A percentile compares a stretch with the other conserved stretches of the same genome.
These are phyloP conservation scores for Botrylloides violaceus DNA, from an alignment of 23 tunicate species.

Conservation along the genomic window DNA sequence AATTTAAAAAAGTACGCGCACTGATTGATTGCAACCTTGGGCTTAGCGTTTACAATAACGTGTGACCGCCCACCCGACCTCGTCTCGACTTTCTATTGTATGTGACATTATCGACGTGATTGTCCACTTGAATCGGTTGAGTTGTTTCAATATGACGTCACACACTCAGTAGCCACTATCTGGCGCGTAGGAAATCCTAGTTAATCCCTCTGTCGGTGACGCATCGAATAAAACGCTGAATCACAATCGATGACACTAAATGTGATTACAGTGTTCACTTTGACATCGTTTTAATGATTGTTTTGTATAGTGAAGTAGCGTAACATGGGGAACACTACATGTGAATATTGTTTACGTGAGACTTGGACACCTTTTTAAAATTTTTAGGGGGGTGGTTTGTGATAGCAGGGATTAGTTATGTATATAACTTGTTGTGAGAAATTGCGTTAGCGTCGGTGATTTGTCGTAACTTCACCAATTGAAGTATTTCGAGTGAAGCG, in stretches of 20 bases:
- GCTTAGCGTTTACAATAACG: too few relatives aligned
- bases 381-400: conserved; percentile 3
- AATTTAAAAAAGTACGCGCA: too few relatives aligned
- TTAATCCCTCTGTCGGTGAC: conserved; percentile 21
- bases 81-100: too few relatives aligned
- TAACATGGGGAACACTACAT: conserved; percentile 5
- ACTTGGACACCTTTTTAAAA: conserved; percentile 3
- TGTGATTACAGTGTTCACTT: conserved; percentile 2
- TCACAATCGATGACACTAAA: conserved; percentile 15
- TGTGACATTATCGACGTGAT: too few relatives aligned
- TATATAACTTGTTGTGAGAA: conserved; percentile 9
- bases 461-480: not conserved
- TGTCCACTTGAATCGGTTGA: conserved; percentile 8
- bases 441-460: not conserved
- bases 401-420: conserved; percentile 17
- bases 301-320: not conserved
- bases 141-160: conserved; percentile 7
- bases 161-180: conserved; percentile 9
- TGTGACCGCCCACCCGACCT: too few relatives aligned
- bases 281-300: not conserved
- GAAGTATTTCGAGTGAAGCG: not conserved
- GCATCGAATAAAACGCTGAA: conserved; percentile 16
- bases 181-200: conserved; percentile 28
- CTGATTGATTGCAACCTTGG: too few relatives aligned
- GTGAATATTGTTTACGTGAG: conserved; percentile 6